Evolutionary conservation across 2,888 invertebrate genomes (phyloP).

Genomic region (Galeruca laticollis): DNA sequence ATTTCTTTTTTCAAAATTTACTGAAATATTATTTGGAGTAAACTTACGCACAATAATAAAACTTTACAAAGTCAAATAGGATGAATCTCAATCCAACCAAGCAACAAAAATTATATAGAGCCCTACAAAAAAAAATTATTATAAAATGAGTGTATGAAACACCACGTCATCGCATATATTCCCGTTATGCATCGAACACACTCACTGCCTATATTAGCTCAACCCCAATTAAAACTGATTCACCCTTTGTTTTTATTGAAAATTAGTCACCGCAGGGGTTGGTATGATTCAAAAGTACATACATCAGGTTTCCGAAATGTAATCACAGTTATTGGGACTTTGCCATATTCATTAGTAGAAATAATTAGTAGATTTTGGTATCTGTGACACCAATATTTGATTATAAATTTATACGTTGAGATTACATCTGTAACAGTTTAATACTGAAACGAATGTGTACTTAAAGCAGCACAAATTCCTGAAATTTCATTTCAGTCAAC

Average conservation of each 20-base stretch:
- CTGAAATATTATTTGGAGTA: no score
- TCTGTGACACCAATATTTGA: not conserved
- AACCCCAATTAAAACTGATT: slow-evolving; percentile 30
- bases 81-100: no score
- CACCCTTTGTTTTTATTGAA: slow-evolving; percentile 33
- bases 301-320: slow-evolving; percentile 13
- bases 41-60: no score
- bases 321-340: not conserved
- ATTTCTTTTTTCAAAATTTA: no score
- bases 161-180: slow-evolving; percentile 4
- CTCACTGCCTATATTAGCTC: not conserved
- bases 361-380: not conserved
- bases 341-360: not conserved
- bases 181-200: not conserved
- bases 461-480: no score
- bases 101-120: no score
- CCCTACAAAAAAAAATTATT: not conserved
- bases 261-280: slow-evolving; percentile 26
- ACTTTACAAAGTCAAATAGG: no score
- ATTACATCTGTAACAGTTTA: not conserved
- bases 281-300: slow-evolving; percentile 27
- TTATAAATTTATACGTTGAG: not conserved
- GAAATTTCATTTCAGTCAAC: no score
- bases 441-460: no score
- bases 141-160: not conserved